phyloP scores from a whole-genome alignment of 2,888 invertebrate genomes.

The Caenorhabditis sp. region DNA sequence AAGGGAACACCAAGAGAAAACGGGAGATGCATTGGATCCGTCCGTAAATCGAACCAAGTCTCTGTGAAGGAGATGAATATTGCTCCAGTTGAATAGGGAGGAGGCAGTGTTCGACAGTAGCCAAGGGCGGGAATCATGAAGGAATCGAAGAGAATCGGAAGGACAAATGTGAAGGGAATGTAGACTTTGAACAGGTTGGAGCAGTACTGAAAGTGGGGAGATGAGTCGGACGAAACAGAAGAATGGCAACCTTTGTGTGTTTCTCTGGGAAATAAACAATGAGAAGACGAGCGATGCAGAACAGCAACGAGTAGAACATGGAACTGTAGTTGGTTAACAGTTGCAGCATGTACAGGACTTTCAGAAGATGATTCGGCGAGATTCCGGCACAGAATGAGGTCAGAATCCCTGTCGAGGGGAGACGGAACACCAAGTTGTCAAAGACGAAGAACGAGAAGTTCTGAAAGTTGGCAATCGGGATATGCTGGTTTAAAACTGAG shows the following conservation, averaged over 20 bases:
- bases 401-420: conserved; percentile 31
- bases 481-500: no score
- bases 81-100: conserved; percentile 36
- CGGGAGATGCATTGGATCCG: no score
- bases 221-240: no score
- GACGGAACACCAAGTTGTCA: conserved; percentile 28
- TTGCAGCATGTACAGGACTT: conserved; percentile 1
- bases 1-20: no score
- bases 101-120: conserved; percentile 18
- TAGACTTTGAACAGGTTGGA: conserved; percentile 7
- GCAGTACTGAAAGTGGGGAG: no score
- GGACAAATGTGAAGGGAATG: conserved; percentile 10
- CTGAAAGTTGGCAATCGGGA: no score
- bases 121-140: conserved; percentile 38
- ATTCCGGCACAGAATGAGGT: conserved; percentile 43
- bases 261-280: conserved; percentile 21
- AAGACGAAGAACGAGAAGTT: conserved; percentile 27
- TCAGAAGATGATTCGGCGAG: conserved; percentile 31
- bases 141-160: conserved; percentile 38
- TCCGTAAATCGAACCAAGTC: no score
- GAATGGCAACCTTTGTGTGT: conserved; percentile 9
- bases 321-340: conserved; percentile 34
- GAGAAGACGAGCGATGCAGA: conserved; percentile 20
- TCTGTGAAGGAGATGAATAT: no score
- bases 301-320: conserved; percentile 17